These are phyloP conservation scores for Haliaeetus leucogaster DNA, from an alignment of 2,113 vertebrate species.

Conservation along the genomic window DNA sequence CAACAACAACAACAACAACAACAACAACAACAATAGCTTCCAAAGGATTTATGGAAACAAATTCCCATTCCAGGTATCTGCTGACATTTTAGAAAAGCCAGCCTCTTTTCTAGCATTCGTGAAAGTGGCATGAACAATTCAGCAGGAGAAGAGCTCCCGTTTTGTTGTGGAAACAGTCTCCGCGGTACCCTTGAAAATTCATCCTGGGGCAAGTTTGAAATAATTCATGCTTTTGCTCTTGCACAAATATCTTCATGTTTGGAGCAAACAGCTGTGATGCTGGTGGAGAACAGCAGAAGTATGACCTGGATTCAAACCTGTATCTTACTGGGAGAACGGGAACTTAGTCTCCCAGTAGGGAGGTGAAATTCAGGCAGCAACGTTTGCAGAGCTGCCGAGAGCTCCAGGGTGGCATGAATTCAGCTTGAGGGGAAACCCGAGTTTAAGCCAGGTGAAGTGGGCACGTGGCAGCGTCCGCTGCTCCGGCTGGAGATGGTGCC, in stretches of 20 bases:
- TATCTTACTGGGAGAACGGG: neutral
- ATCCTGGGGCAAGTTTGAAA: constrained; percentile 49
- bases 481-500: neutral
- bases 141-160: neutral
- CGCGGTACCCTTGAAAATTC: constrained; percentile 18
- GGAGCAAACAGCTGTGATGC: constrained; percentile 18
- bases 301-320: neutral
- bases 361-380: neutral
- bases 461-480: neutral
- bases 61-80: neutral
- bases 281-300: neutral
- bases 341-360: neutral
- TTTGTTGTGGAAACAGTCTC: constrained; percentile 47
- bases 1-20: neutral
- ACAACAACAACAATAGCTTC: neutral
- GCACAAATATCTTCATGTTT: constrained; percentile 33
- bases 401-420: neutral
- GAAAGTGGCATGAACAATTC: neutral
- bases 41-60: neutral
- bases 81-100: neutral
- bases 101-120: neutral
- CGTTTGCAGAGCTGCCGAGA: neutral
- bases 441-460: neutral
- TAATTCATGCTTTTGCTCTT: constrained; percentile 48
- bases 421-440: neutral